These are phyloP conservation scores for Panorpa germanica DNA, from an alignment of 2,888 invertebrate species.

Conservation along the genomic window DNA sequence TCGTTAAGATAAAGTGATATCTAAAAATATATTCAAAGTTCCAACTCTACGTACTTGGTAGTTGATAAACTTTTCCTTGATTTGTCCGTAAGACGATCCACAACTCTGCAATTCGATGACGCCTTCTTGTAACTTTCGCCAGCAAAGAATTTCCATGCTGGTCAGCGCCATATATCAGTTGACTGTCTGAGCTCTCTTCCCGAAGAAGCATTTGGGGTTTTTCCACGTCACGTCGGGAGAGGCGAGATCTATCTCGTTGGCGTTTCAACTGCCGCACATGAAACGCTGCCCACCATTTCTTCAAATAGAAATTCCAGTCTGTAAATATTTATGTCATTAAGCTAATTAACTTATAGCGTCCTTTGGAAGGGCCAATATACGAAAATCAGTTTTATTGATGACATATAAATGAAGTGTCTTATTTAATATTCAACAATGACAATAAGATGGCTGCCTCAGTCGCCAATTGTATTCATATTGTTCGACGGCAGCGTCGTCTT, in stretches of 20 bases:
- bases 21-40: too few relatives aligned
- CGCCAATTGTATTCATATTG: too few relatives aligned
- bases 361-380: too few relatives aligned
- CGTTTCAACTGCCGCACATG: slow-evolving; percentile 24
- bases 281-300: slow-evolving; percentile 24
- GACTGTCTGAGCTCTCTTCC: slow-evolving; percentile 22
- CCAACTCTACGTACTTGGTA: slow-evolving; percentile 21
- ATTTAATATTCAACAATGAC: too few relatives aligned
- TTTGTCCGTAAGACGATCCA: slow-evolving; percentile 27
- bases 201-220: slow-evolving; percentile 19
- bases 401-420: too few relatives aligned
- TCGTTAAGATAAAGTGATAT: too few relatives aligned
- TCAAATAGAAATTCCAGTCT: slow-evolving; percentile 31
- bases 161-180: slow-evolving; percentile 31
- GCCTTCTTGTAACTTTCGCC: slow-evolving; percentile 30
- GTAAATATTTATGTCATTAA: slow-evolving; percentile 10
- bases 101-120: slow-evolving; percentile 32
- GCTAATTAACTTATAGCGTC: slow-evolving; percentile 1
- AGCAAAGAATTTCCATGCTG: slow-evolving; percentile 34
- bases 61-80: slow-evolving; percentile 25
- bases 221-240: slow-evolving; percentile 15
- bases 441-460: too few relatives aligned
- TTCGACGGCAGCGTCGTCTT: too few relatives aligned
- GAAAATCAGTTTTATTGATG: too few relatives aligned
- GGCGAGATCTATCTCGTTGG: slow-evolving; percentile 9